phyloP scores from a whole-genome alignment of 2,113 vertebrate species.

The Leucoraja erinaceus region DNA sequence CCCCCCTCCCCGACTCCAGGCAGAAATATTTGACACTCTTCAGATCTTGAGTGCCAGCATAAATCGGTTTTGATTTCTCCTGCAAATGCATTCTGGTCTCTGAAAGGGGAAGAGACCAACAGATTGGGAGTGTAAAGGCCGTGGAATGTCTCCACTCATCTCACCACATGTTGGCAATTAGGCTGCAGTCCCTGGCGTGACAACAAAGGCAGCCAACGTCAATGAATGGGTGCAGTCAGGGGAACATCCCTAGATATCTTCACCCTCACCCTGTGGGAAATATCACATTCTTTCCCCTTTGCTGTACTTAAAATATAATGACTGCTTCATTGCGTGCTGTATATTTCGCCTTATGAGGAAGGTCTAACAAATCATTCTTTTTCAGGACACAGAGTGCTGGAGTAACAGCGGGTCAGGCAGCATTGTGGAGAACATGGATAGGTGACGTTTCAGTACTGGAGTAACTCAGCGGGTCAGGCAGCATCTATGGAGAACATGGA shows the following conservation, averaged over 20 bases:
- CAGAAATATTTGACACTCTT: not conserved
- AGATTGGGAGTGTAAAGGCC: not conserved
- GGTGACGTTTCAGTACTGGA: no score
- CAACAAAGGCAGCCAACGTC: not conserved
- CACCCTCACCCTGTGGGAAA: not conserved
- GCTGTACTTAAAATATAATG: not conserved
- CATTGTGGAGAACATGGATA: no score
- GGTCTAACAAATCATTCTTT: not conserved
- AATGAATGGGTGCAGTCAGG: not conserved
- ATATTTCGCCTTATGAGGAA: not conserved
- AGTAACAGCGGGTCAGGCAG: no score
- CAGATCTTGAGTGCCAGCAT: slow-evolving; percentile 8
- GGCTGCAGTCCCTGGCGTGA: not conserved
- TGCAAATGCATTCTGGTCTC: not conserved
- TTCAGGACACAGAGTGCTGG: not conserved
- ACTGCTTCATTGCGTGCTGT: not conserved
- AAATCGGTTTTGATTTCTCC: not conserved
- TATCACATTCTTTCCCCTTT: not conserved
- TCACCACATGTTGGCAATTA: not conserved
- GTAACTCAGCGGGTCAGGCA: no score
- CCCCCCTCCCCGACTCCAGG: not conserved
- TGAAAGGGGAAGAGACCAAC: not conserved
- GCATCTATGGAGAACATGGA: no score
- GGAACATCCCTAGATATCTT: not conserved
- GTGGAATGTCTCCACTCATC: not conserved